These are phyloP conservation scores for Drosophila pegasa DNA, from an alignment of 2,888 invertebrate genomes.

Conservation along the genomic window DNA sequence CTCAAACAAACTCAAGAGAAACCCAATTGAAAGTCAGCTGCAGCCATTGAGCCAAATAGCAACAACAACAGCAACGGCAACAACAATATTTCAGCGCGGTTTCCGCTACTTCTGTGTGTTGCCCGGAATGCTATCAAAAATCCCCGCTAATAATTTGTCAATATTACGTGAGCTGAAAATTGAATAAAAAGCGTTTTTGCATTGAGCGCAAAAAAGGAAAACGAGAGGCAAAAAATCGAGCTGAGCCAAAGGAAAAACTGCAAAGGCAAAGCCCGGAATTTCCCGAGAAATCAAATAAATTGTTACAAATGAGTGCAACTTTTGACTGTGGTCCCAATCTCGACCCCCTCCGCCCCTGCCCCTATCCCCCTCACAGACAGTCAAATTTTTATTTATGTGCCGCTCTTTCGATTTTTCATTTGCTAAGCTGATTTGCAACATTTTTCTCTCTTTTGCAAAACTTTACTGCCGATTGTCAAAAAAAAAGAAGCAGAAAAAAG, in stretches of 20 bases:
- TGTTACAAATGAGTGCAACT: conserved; percentile 80
- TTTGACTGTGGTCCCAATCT: conserved; percentile 37
- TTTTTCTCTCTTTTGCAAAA: conserved; percentile 28
- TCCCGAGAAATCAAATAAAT: conserved; percentile 72
- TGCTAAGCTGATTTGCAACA: conserved; percentile 73
- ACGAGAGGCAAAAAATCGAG: conserved; percentile 1
- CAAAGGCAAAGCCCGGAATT: conserved; percentile 35
- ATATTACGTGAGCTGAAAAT: conserved; percentile 83
- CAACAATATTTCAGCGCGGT: conserved; percentile 44
- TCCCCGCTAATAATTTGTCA: conserved; percentile 83
- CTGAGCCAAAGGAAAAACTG: conserved; percentile 16
- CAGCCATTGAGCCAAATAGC: conserved; percentile 47
- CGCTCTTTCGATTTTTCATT: conserved; percentile 67
- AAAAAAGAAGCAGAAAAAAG: conserved; percentile 15
- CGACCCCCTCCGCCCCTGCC: too few species aligned
- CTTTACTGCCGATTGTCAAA: conserved; percentile 42
- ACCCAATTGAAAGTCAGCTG: conserved; percentile 59
- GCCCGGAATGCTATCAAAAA: conserved; percentile 71
- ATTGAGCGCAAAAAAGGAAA: conserved; percentile 46
- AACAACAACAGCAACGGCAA: conserved; percentile 39
- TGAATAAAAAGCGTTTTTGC: conserved; percentile 79
- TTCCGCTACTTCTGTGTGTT: conserved; percentile 28
- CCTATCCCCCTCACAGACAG: conserved; percentile 9
- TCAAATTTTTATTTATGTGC: conserved; percentile 53
- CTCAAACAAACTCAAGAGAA: conserved; percentile 41